phyloP scores from a whole-genome alignment of 2,113 vertebrate species.

The Oostethus manadensis region DNA sequence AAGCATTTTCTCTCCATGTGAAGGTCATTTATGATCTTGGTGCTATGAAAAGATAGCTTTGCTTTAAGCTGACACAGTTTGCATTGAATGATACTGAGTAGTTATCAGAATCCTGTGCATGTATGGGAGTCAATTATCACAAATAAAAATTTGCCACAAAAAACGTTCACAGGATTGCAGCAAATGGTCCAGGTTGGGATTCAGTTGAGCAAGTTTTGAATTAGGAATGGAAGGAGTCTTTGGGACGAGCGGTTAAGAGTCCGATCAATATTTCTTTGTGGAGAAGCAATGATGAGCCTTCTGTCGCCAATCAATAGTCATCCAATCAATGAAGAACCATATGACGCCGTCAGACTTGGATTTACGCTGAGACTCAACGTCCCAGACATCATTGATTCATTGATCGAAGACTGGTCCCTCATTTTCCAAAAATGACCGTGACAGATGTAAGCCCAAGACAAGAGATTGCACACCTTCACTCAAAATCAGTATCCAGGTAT shows the following conservation, averaged over 20 bases:
- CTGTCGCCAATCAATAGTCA: slow-evolving; percentile 46
- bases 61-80: too few species aligned
- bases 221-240: slow-evolving; percentile 8
- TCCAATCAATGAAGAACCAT: slow-evolving; percentile 60
- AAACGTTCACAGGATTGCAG: too few species aligned
- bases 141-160: background rate
- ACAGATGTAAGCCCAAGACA: background rate
- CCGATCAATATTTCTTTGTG: slow-evolving; percentile 53
- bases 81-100: too few species aligned
- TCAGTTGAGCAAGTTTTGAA: slow-evolving; percentile 9
- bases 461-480: background rate
- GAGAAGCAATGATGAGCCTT: slow-evolving; percentile 44
- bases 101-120: too few species aligned
- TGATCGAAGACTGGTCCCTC: slow-evolving; percentile 11
- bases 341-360: slow-evolving; percentile 31
- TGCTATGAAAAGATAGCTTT: too few species aligned
- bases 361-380: slow-evolving; percentile 36
- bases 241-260: slow-evolving; percentile 15
- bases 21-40: too few species aligned
- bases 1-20: too few species aligned
- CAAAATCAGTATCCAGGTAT: background rate
- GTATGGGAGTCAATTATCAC: background rate
- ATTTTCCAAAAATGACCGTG: background rate
- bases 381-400: slow-evolving; percentile 32
- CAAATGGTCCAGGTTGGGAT: too few species aligned